Percentiles rank a stretch among this genome's conserved stretches.
phyloP scores from a whole-genome alignment of 1,140 invertebrate species.

The Drosophila obscura region DNA sequence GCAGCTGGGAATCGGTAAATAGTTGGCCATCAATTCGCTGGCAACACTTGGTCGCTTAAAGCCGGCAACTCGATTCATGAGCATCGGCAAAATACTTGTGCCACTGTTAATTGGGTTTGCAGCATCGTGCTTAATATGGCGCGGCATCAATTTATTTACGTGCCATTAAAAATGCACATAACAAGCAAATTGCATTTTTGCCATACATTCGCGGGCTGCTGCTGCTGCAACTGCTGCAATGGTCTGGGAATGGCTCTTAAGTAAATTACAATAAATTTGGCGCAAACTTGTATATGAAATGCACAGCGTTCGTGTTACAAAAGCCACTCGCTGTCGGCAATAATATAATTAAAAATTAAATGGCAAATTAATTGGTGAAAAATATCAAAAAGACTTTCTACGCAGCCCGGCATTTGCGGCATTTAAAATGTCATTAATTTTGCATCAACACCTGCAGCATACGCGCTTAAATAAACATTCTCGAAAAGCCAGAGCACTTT shows the following conservation, averaged over 20 bases:
- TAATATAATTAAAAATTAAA: slow-evolving; percentile 81
- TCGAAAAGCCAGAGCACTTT: slow-evolving; percentile 45
- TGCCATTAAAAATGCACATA: slow-evolving; percentile 57
- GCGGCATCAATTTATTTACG: slow-evolving; percentile 64
- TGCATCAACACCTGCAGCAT: slow-evolving; percentile 73
- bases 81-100: slow-evolving; percentile 36
- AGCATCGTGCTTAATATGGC: slow-evolving; percentile 54
- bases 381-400: slow-evolving; percentile 69
- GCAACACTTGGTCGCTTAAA: slow-evolving; percentile 38
- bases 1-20: slow-evolving; percentile 53
- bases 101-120: slow-evolving; percentile 59
- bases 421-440: slow-evolving; percentile 80
- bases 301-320: slow-evolving; percentile 33
- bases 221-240: neutral
- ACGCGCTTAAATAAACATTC: slow-evolving; percentile 50
- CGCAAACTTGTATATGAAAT: slow-evolving; percentile 61
- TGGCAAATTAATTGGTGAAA: slow-evolving; percentile 69
- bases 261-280: slow-evolving; percentile 73
- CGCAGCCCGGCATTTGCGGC: slow-evolving; percentile 54
- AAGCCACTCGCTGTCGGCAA: slow-evolving; percentile 51
- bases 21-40: slow-evolving; percentile 44
- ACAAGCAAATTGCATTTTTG: slow-evolving; percentile 56
- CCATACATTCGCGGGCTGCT: slow-evolving; percentile 19
- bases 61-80: slow-evolving; percentile 16
- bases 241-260: slow-evolving; percentile 50